These are phyloP conservation scores for Lontra canadensis DNA, from an alignment of 2,113 vertebrate genomes.

Conservation along the genomic window DNA sequence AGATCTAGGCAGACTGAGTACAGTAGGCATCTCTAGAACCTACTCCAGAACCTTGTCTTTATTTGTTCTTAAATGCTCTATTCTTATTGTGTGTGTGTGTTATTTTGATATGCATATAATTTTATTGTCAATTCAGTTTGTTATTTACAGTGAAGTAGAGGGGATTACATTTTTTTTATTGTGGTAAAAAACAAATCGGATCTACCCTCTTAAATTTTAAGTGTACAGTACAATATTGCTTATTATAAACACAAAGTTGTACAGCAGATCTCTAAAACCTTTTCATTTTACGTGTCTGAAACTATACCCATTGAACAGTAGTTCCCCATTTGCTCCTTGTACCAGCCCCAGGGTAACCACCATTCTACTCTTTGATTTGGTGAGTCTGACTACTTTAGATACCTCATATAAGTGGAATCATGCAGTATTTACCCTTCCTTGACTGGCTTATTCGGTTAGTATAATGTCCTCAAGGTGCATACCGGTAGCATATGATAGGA, in stretches of 20 bases:
- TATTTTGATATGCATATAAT: conserved; percentile 51
- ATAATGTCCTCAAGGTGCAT: background rate
- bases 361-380: background rate
- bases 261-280: background rate
- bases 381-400: background rate
- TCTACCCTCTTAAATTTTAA: background rate
- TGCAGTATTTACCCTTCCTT: background rate
- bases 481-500: background rate
- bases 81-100: background rate
- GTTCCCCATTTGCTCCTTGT: background rate
- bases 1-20: background rate
- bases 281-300: background rate
- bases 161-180: conserved; percentile 59
- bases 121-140: conserved; percentile 47
- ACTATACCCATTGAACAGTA: background rate
- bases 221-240: background rate
- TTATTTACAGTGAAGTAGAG: conserved; percentile 47
- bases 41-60: background rate
- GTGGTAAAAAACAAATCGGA: background rate
- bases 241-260: background rate
- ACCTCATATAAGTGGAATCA: background rate
- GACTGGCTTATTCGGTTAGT: background rate
- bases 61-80: background rate
- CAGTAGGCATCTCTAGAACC: background rate
- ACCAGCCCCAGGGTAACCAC: background rate